These are phyloP conservation scores for Hydropsyche tenuis DNA, from an alignment of 1,140 invertebrate species.

Conservation along the genomic window DNA sequence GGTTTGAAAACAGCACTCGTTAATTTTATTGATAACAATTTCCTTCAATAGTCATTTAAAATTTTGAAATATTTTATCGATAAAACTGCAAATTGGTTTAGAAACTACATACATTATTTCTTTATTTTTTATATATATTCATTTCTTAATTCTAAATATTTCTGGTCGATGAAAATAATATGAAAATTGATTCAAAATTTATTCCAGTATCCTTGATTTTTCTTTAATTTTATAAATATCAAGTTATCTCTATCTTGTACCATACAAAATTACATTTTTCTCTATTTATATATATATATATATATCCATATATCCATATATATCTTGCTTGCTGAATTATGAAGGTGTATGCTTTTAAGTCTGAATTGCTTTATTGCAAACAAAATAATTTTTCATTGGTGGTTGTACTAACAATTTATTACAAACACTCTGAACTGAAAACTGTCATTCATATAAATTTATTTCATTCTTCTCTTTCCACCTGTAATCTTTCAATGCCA, in stretches of 20 bases:
- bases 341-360: constrained; percentile 7
- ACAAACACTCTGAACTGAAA: background rate
- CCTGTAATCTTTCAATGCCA: background rate
- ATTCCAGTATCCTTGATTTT: constrained; percentile 12
- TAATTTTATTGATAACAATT: constrained; percentile 1
- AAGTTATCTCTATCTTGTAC: background rate
- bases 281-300: constrained; percentile 1
- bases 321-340: background rate
- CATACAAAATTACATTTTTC: background rate
- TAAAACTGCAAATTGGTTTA: too few species aligned
- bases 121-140: too few species aligned
- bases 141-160: background rate
- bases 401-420: constrained; percentile 22
- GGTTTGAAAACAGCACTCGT: background rate
- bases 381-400: constrained; percentile 3
- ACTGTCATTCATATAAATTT: too few species aligned
- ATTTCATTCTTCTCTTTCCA: background rate
- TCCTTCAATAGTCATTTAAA: background rate
- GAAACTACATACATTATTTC: too few species aligned
- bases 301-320: background rate
- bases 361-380: constrained; percentile 6
- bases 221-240: constrained; percentile 13
- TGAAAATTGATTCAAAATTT: background rate
- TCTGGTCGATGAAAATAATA: background rate
- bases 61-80: background rate